Evolutionary conservation across 1,140 invertebrate species (phyloP).

Genomic region (Drosophila quadrilineata): DNA sequence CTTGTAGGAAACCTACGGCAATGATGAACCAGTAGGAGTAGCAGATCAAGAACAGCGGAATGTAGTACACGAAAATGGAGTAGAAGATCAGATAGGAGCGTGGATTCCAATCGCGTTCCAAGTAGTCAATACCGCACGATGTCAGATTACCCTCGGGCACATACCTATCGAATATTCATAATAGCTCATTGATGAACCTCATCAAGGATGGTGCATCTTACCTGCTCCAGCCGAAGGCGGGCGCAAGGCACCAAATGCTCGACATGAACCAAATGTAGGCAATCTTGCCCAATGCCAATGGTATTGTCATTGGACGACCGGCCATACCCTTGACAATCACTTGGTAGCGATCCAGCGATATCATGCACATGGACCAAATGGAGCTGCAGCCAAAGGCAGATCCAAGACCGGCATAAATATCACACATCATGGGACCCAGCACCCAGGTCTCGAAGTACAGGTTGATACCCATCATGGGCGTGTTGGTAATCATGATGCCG

Average conservation of each 20-base stretch:
- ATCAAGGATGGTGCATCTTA: conserved; percentile 64
- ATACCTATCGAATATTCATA: conserved; percentile 83
- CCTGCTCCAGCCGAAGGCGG: conserved; percentile 87
- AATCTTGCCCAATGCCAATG: conserved; percentile 86
- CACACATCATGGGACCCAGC: conserved; percentile 90
- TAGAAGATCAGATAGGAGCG: conserved; percentile 88
- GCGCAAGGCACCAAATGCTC: conserved; percentile 86
- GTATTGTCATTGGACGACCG: conserved; percentile 86
- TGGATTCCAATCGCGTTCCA: conserved; percentile 85
- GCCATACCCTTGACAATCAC: conserved; percentile 91
- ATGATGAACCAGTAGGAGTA: conserved; percentile 91
- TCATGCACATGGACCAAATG: conserved; percentile 93
- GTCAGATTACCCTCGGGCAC: conserved; percentile 94
- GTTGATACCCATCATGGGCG: conserved; percentile 92
- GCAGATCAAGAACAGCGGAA: conserved; percentile 88
- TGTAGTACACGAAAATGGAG: conserved; percentile 87
- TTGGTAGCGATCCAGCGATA: conserved; percentile 93
- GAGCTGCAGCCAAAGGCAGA: conserved; percentile 91
- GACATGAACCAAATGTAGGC: conserved; percentile 87
- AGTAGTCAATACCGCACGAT: conserved; percentile 92
- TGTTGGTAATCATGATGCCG: conserved; percentile 92
- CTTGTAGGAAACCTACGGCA: conserved; percentile 79
- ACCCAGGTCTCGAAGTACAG: conserved; percentile 94
- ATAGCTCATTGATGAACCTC: background rate
- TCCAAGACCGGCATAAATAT: conserved; percentile 90